Conservation (phyloP, 2,113 vertebrate species). For the Trematocara macrostoma region DNA sequence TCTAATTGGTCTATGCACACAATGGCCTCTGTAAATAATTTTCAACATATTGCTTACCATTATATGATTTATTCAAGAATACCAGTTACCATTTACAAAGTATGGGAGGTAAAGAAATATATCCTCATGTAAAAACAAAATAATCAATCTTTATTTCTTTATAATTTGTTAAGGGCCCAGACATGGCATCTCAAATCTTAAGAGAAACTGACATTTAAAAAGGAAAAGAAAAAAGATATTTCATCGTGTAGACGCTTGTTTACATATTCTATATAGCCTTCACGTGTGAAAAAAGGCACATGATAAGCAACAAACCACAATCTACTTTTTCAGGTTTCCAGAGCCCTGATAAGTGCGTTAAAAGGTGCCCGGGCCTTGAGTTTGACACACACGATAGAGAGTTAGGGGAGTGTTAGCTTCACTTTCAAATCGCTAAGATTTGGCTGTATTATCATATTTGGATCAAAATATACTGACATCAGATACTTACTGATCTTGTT, state of each 20-base stretch:
- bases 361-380: fast-evolving
- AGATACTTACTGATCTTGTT: not conserved
- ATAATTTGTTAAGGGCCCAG: not conserved
- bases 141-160: not conserved
- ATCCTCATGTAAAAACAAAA: not conserved
- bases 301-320: not conserved
- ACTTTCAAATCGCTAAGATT: not conserved
- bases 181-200: not conserved
- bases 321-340: not conserved
- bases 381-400: not conserved
- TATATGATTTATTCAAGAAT: not conserved
- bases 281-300: not conserved
- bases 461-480: not conserved
- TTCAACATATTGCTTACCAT: not conserved
- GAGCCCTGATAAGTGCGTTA: not conserved
- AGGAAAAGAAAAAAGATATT: not conserved
- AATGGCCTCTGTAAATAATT: not conserved
- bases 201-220: not conserved
- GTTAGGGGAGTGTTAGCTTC: not conserved
- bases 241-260: not conserved
- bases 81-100: not conserved
- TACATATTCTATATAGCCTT: not conserved
- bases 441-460: not conserved
- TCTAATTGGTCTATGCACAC: not conserved
- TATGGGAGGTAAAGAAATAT: not conserved